Conservation (phyloP, 2,888 invertebrate genomes). For the Uropetala carovei region DNA sequence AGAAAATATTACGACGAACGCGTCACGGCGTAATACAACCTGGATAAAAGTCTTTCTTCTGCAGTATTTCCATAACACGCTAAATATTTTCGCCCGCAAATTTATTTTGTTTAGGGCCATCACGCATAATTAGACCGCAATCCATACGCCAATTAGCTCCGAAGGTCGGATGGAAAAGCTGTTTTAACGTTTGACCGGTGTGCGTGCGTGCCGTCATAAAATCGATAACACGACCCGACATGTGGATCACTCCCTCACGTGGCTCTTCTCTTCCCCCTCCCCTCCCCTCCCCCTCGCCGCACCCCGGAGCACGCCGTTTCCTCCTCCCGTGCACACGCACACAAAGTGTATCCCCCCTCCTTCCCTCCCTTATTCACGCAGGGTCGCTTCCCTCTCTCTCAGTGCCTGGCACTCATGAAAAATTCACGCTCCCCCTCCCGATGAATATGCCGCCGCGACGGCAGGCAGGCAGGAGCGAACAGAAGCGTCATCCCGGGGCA, state of each 20-base stretch:
- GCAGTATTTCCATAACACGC: no score
- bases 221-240: background rate
- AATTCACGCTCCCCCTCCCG: conserved; percentile 43
- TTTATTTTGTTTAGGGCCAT: no score
- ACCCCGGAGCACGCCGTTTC: background rate
- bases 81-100: no score
- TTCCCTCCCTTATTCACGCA: background rate
- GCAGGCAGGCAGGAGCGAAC: background rate
- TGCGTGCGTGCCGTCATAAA: conserved; percentile 1
- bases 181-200: background rate
- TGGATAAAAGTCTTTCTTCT: no score
- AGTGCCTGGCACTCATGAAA: conserved; percentile 61
- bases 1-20: no score
- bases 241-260: background rate
- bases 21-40: no score
- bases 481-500: background rate
- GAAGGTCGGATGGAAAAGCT: no score
- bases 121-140: no score
- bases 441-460: conserved; percentile 56
- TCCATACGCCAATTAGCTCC: no score
- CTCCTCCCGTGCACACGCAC: background rate
- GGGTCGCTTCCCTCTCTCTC: conserved; percentile 59
- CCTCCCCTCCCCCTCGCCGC: background rate
- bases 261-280: background rate
- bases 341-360: background rate